These are phyloP conservation scores for Tetrao urogallus DNA, from an alignment of 2,113 vertebrate genomes.

Conservation along the genomic window DNA sequence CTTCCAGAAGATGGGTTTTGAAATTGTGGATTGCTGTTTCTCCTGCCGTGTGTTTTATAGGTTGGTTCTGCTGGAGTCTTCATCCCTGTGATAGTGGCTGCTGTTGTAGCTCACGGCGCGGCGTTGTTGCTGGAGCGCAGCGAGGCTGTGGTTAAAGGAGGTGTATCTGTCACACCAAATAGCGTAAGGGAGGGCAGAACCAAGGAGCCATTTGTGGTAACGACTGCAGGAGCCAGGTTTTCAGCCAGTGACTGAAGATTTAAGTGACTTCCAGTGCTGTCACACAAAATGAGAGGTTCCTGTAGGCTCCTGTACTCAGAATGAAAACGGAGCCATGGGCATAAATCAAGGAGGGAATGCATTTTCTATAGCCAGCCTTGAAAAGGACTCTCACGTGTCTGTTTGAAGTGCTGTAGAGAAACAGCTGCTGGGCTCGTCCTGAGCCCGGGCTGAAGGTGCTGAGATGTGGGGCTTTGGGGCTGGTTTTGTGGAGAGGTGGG, in stretches of 20 bases:
- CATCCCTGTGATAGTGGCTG: neutral
- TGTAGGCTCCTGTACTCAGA: neutral
- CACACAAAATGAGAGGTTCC: neutral
- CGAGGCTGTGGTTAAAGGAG: neutral
- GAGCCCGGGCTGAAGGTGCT: too few species aligned
- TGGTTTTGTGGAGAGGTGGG: neutral
- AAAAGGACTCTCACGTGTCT: neutral
- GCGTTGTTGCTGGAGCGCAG: neutral
- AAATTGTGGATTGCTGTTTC: neutral
- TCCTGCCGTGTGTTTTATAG: neutral
- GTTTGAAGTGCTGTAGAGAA: neutral
- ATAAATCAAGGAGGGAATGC: neutral
- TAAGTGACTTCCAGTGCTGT: neutral
- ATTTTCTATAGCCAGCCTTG: neutral
- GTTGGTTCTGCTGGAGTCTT: neutral
- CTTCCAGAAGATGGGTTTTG: neutral
- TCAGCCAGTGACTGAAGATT: neutral
- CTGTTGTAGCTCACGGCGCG: neutral
- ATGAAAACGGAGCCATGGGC: too few species aligned
- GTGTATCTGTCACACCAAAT: neutral
- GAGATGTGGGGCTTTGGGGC: too few species aligned
- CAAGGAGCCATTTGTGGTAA: fast-evolving
- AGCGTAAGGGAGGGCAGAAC: neutral
- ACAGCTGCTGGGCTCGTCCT: neutral
- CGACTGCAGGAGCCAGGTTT: neutral